Conservation (phyloP, 2,888 invertebrate genomes). For the Lasius fuliginosus region DNA sequence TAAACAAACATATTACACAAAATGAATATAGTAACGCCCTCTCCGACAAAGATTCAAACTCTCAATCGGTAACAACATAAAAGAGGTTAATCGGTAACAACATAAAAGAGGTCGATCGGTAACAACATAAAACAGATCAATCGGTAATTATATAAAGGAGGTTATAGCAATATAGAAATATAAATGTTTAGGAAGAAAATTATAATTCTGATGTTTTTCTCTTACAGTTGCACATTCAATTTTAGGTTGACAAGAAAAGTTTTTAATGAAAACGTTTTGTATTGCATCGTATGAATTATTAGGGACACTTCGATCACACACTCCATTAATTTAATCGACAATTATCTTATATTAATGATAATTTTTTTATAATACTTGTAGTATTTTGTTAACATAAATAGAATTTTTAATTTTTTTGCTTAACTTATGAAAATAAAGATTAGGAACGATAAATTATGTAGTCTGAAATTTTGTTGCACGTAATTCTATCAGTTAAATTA, state of each 20-base stretch:
- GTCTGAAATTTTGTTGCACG: neutral
- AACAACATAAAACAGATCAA: too few relatives aligned
- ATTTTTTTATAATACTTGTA: neutral
- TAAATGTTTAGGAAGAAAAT: neutral
- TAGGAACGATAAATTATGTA: neutral
- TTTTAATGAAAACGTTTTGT: neutral
- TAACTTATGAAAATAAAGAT: neutral
- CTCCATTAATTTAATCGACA: neutral
- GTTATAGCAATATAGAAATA: neutral
- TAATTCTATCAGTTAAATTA: neutral
- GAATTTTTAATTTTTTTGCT: neutral
- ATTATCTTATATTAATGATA: neutral
- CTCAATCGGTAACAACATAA: neutral
- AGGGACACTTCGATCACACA: neutral
- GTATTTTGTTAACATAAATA: neutral
- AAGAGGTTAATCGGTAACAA: neutral
- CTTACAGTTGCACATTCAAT: neutral
- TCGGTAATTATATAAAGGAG: neutral
- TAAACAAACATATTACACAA: neutral
- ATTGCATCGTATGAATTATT: neutral
- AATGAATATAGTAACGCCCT: neutral
- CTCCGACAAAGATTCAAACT: neutral
- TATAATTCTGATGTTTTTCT: neutral
- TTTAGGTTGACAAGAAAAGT: neutral
- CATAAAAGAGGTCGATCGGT: neutral